These are phyloP conservation scores for Trichogramma dendrolimi DNA, from an alignment of 2,888 invertebrate genomes.

Conservation along the genomic window DNA sequence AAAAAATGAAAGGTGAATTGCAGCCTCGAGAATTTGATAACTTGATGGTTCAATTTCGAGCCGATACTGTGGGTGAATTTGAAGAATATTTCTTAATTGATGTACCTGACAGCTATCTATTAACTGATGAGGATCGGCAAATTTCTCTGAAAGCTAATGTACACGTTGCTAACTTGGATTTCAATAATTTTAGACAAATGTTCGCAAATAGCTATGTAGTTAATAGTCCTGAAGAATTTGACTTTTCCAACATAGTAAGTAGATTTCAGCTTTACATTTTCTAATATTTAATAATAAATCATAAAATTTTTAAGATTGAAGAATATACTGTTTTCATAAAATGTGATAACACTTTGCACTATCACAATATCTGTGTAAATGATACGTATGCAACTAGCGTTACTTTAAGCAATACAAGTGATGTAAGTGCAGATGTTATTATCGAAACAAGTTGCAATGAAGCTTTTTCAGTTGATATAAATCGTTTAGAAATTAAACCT, in stretches of 20 bases:
- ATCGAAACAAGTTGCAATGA: constrained; percentile 26
- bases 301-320: constrained; percentile 41
- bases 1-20: constrained; percentile 46
- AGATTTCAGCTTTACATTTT: not conserved
- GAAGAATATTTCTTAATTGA: constrained; percentile 46
- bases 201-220: constrained; percentile 61
- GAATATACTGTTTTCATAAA: constrained; percentile 46
- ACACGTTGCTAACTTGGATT: constrained; percentile 58
- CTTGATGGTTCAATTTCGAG: constrained; percentile 47
- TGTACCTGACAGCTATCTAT: constrained; percentile 50
- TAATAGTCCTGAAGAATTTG: constrained; percentile 55
- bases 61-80: constrained; percentile 42
- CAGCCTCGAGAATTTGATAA: constrained; percentile 41
- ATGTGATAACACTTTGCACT: constrained; percentile 47
- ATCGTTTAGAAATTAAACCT: constrained; percentile 43
- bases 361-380: constrained; percentile 48
- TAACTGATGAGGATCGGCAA: constrained; percentile 55
- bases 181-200: constrained; percentile 58
- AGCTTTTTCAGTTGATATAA: constrained; percentile 46
- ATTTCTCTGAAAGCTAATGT: constrained; percentile 56
- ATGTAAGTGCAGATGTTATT: constrained; percentile 44
- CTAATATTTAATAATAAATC: not conserved
- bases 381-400: constrained; percentile 43
- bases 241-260: constrained; percentile 52
- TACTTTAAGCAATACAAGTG: constrained; percentile 49